Evolutionary conservation across 2,113 vertebrate genomes (phyloP).

Genomic region (Hepsetus odoe): DNA sequence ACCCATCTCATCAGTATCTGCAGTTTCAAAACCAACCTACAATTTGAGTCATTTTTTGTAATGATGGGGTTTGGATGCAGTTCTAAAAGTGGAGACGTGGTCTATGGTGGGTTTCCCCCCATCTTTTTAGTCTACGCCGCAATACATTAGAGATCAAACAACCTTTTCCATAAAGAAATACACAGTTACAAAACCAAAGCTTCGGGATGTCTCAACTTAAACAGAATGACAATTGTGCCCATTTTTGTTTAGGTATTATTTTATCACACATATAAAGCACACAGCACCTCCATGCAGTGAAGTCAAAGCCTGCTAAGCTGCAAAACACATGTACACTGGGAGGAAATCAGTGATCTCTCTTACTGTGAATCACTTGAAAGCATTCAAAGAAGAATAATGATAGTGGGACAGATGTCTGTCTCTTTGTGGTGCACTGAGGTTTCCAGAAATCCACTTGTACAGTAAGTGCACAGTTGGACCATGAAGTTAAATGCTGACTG

Average conservation of each 20-base stretch:
- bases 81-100: slow-evolving; percentile 23
- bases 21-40: slow-evolving; percentile 31
- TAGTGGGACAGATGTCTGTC: slow-evolving; percentile 8
- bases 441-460: slow-evolving; percentile 2
- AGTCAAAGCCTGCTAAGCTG: background rate
- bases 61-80: slow-evolving; percentile 8
- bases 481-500: slow-evolving; percentile 14
- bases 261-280: background rate
- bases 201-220: background rate
- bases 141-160: background rate
- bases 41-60: slow-evolving; percentile 39
- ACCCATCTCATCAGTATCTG: background rate
- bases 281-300: background rate
- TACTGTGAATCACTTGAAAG: slow-evolving; percentile 5
- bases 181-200: background rate
- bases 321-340: slow-evolving; percentile 24
- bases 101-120: background rate
- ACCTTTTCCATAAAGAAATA: background rate
- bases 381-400: background rate
- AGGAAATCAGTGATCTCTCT: slow-evolving; percentile 15
- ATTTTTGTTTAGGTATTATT: background rate
- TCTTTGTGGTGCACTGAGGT: slow-evolving; percentile 18
- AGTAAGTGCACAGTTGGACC: slow-evolving; percentile 7
- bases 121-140: background rate
- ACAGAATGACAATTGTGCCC: too few relatives aligned